A percentile compares a stretch with the other conserved stretches of the same genome.
phyloP scores from a whole-genome alignment of 2,888 invertebrate species.

The Brachynemurus nebulosus region DNA sequence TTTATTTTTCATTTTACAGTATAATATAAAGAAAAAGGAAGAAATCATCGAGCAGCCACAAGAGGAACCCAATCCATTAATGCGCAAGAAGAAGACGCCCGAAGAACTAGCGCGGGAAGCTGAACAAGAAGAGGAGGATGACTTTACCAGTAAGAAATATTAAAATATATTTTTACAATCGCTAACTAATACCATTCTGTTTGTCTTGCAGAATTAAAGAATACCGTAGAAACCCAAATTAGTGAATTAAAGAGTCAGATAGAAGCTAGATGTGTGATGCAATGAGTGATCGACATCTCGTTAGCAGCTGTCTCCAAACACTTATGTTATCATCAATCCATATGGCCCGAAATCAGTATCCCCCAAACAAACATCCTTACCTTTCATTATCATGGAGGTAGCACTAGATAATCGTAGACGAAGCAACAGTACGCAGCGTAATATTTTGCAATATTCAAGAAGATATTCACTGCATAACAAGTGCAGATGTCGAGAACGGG shows the following conservation, averaged over 20 bases:
- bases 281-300: slow-evolving; percentile 47
- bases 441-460: background rate
- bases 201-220: slow-evolving; percentile 80
- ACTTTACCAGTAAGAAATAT: slow-evolving; percentile 74
- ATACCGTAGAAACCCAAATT: slow-evolving; percentile 93
- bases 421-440: background rate
- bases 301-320: slow-evolving; percentile 30
- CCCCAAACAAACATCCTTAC: background rate
- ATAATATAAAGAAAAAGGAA: slow-evolving; percentile 98
- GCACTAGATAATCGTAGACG: background rate
- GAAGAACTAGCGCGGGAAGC: slow-evolving; percentile 95
- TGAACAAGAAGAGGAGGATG: slow-evolving; percentile 89
- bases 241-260: slow-evolving; percentile 92
- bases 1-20: slow-evolving; percentile 45
- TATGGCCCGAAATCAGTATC: slow-evolving; percentile 5
- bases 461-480: background rate
- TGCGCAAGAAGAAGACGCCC: slow-evolving; percentile 98
- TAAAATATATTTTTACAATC: slow-evolving; percentile 15
- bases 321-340: slow-evolving; percentile 9
- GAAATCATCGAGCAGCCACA: slow-evolving; percentile 69
- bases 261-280: slow-evolving; percentile 92
- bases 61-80: slow-evolving; percentile 85
- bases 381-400: background rate
- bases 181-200: background rate
- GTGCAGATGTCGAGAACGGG: slow-evolving; percentile 1